Percentiles rank a stretch among this genome's conserved stretches.
Conservation (phyloP, 2,888 invertebrate genomes). For the Ctena decussata region DNA sequence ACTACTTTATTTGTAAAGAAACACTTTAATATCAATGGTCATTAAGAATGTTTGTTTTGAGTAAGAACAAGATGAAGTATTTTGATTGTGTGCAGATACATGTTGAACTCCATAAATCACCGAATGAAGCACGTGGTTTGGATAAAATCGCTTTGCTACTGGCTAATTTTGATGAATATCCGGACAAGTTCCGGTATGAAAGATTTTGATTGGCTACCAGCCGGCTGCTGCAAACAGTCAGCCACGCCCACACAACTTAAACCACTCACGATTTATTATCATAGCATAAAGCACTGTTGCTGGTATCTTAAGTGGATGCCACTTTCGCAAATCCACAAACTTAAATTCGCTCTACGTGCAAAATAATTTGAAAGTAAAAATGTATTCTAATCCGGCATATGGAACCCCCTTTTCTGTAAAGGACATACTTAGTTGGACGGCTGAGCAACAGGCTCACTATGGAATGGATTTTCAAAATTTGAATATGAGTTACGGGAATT, state of each 20-base stretch:
- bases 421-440: slow-evolving; percentile 66
- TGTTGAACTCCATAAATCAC: neutral
- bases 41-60: slow-evolving; percentile 2
- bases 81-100: neutral
- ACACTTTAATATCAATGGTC: slow-evolving; percentile 1
- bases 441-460: slow-evolving; percentile 64
- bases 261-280: slow-evolving; percentile 68
- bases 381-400: slow-evolving; percentile 68
- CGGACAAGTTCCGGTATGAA: neutral
- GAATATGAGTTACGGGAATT: slow-evolving; percentile 63
- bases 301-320: slow-evolving; percentile 67
- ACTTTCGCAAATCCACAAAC: slow-evolving; percentile 69
- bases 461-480: slow-evolving; percentile 68
- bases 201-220: neutral
- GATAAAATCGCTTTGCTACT: neutral
- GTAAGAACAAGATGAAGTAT: neutral
- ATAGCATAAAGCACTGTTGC: slow-evolving; percentile 65
- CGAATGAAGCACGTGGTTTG: neutral
- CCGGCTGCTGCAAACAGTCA: neutral
- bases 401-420: slow-evolving; percentile 68
- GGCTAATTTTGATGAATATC: neutral
- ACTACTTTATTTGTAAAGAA: neutral
- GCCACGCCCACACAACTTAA: slow-evolving; percentile 26
- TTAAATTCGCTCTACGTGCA: slow-evolving; percentile 49
- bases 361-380: slow-evolving; percentile 53